Conservation (phyloP, 64 coral and sea anemone species). For the Actinia tenebrosa region DNA sequence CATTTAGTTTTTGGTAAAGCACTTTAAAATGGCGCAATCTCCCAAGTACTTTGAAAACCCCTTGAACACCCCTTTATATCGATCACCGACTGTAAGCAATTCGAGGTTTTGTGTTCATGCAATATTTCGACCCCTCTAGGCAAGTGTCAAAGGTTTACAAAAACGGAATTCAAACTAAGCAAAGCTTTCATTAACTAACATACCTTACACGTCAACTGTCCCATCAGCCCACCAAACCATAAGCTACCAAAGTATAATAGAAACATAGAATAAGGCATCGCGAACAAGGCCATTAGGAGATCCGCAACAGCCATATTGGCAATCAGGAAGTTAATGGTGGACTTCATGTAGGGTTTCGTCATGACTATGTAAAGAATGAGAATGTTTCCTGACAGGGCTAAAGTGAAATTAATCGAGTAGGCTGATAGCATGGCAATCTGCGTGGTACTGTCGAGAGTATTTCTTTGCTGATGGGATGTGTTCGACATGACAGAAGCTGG, state of each 20-base stretch:
- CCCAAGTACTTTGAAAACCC: too few species aligned
- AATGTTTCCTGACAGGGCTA: constrained; percentile 48
- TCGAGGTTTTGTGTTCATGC: neutral
- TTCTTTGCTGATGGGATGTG: neutral
- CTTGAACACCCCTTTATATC: too few species aligned
- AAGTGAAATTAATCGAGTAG: constrained; percentile 33
- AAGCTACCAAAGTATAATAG: constrained; percentile 28
- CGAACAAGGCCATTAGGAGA: constrained; percentile 49
- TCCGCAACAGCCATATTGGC: constrained; percentile 76
- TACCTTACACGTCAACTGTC: constrained; percentile 53
- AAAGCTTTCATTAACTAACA: neutral
- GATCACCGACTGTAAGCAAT: neutral
- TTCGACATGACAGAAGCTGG: neutral
- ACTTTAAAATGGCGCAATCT: too few species aligned
- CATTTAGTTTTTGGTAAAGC: too few species aligned
- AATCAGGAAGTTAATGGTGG: constrained; percentile 55
- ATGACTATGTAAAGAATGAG: constrained; percentile 51
- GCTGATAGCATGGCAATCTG: constrained; percentile 17
- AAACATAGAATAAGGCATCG: constrained; percentile 54
- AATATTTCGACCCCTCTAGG: neutral
- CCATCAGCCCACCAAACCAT: constrained; percentile 62
- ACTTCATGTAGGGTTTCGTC: constrained; percentile 54
- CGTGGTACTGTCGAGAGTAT: neutral
- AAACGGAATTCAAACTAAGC: neutral
- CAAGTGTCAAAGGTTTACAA: neutral